A percentile compares a stretch with the other conserved stretches of the same genome.
These are phyloP conservation scores for Condylura cristata DNA, from an alignment of 2,113 vertebrate genomes.

Conservation along the genomic window DNA sequence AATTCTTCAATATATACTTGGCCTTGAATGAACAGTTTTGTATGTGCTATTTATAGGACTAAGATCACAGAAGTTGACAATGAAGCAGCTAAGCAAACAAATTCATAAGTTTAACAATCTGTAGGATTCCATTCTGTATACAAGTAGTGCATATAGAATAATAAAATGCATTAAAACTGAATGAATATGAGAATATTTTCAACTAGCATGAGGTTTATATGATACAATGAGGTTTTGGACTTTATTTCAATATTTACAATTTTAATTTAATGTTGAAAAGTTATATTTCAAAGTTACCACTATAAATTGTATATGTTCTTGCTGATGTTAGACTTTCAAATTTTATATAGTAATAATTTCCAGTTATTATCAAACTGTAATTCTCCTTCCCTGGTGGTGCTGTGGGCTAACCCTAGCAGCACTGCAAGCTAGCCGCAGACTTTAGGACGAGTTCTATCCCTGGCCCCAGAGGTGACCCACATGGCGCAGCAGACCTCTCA, in stretches of 20 bases:
- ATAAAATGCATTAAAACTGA: neutral
- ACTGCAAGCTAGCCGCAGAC: no score
- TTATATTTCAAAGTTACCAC: neutral
- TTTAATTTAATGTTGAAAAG: neutral
- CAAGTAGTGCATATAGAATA: conserved; percentile 9
- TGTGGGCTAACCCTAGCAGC: no score
- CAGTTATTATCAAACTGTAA: conserved; percentile 10
- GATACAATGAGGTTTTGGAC: neutral
- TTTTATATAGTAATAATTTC: neutral
- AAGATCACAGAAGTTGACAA: neutral
- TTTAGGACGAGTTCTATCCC: no score
- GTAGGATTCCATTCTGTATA: neutral
- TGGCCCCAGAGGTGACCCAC: no score
- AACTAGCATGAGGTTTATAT: neutral
- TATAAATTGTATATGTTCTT: neutral
- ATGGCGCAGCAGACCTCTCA: no score
- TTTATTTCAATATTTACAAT: neutral
- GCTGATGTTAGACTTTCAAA: neutral
- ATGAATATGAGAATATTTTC: neutral
- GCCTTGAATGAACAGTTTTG: neutral
- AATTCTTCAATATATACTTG: neutral
- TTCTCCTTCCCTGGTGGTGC: no score
- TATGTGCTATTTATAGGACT: neutral
- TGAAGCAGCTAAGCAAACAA: neutral
- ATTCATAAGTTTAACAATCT: neutral